phyloP scores from a whole-genome alignment of 1,140 invertebrate genomes.

The Drosophila equinoxialis region DNA sequence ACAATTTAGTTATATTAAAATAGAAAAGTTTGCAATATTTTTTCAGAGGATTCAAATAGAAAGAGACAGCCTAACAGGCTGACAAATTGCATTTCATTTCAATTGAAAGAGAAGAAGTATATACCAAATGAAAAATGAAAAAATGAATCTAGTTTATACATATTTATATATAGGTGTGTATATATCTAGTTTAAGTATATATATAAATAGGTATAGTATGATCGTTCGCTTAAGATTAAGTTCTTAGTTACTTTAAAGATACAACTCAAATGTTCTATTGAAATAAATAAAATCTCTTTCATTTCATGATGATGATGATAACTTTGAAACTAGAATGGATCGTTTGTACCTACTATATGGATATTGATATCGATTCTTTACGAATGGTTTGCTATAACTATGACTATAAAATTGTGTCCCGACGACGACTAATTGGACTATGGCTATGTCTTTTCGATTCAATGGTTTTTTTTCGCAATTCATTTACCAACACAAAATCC shows the following conservation, averaged over 20 bases:
- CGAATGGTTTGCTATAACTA: background rate
- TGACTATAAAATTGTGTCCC: background rate
- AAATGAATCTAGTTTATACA: constrained; percentile 19
- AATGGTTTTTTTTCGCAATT: constrained; percentile 43
- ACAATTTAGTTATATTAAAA: no score
- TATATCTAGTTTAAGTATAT: background rate
- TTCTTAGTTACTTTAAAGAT: background rate
- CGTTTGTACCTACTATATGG: constrained; percentile 4
- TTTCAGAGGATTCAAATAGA: no score
- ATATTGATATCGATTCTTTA: background rate
- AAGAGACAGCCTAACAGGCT: no score
- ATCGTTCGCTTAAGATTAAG: background rate
- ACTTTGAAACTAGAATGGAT: constrained; percentile 7
- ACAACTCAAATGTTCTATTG: constrained; percentile 2
- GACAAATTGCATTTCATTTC: no score
- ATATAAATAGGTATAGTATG: background rate
- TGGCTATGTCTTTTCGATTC: background rate
- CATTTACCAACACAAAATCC: constrained; percentile 65
- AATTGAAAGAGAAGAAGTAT: no score
- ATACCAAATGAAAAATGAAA: background rate
- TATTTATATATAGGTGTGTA: background rate
- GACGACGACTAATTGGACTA: background rate
- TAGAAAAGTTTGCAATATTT: no score
- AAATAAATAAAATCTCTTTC: background rate
- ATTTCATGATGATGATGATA: constrained; percentile 3